Conservation (phyloP, 2,113 vertebrate genomes). For the Manacus vitellinus region DNA sequence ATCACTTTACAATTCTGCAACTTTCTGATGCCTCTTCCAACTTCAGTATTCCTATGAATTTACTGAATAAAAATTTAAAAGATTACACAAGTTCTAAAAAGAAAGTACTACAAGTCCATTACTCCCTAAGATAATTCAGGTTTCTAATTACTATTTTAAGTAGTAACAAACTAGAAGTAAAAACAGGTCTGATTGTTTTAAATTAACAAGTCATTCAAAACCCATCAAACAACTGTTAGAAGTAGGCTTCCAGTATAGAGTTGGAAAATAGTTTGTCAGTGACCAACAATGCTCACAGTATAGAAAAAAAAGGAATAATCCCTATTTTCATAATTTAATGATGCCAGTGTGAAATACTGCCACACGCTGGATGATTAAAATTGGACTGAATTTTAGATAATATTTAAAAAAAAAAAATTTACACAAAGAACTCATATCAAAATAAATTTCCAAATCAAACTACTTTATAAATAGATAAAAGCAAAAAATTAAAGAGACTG, state of each 20-base stretch:
- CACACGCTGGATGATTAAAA: background rate
- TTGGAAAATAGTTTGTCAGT: background rate
- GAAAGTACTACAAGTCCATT: background rate
- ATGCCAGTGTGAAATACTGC: background rate
- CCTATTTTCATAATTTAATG: background rate
- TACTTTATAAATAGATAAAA: background rate
- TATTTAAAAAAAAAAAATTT: background rate
- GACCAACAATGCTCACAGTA: background rate
- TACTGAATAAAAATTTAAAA: background rate
- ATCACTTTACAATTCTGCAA: background rate
- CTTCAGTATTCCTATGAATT: background rate
- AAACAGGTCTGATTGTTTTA: background rate
- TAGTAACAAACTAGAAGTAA: background rate
- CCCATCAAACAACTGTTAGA: background rate
- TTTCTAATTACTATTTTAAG: background rate
- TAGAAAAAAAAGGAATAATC: background rate
- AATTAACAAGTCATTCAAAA: background rate
- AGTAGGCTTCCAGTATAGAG: background rate
- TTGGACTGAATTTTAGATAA: background rate
- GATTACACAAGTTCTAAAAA: background rate
- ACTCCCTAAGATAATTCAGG: background rate
- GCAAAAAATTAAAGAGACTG: background rate
- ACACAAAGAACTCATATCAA: background rate
- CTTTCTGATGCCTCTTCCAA: background rate
- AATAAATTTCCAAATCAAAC: background rate